Evolutionary conservation across 1,140 invertebrate genomes (phyloP).

Genomic region (Drosophila trapezifrons): DNA sequence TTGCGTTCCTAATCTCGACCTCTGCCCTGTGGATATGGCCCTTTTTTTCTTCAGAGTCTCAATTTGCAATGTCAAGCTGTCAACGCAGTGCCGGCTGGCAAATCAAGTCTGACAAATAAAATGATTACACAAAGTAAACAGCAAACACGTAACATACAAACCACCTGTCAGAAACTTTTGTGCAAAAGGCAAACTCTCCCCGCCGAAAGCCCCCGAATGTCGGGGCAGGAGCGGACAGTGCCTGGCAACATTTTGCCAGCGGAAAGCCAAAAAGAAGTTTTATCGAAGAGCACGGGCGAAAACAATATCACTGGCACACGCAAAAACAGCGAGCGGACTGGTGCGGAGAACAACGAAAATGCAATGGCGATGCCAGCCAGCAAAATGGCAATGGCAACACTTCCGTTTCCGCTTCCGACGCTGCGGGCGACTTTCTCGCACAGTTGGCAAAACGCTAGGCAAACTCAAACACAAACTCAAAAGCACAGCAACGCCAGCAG

Average conservation of each 20-base stretch:
- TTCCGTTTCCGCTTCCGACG: constrained; percentile 79
- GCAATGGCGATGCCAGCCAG: constrained; percentile 64
- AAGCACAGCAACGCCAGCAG: constrained; percentile 18
- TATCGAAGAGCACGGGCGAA: constrained; percentile 57
- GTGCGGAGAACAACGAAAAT: constrained; percentile 50
- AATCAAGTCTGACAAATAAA: constrained; percentile 82
- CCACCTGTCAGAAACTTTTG: constrained; percentile 74
- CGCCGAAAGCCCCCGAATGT: constrained; percentile 2
- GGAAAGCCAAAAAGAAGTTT: constrained; percentile 77
- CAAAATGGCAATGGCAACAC: constrained; percentile 82
- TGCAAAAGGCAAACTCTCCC: constrained; percentile 34
- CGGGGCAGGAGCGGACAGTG: constrained; percentile 10
- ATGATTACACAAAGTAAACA: constrained; percentile 83
- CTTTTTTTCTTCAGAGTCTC: constrained; percentile 18
- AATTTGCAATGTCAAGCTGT: constrained; percentile 65
- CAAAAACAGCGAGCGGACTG: constrained; percentile 7
- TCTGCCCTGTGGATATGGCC: neutral
- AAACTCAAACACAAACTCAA: constrained; percentile 53
- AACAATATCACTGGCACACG: constrained; percentile 55
- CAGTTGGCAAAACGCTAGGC: constrained; percentile 72
- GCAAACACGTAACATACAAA: constrained; percentile 65
- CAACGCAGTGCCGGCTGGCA: constrained; percentile 53
- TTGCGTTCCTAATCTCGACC: neutral
- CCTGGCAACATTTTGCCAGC: constrained; percentile 64
- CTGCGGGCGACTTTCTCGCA: constrained; percentile 74